A percentile compares a stretch with the other conserved stretches of the same genome.
Evolutionary conservation across 2,113 vertebrate genomes (phyloP).

Genomic region (Saguinus midas): DNA sequence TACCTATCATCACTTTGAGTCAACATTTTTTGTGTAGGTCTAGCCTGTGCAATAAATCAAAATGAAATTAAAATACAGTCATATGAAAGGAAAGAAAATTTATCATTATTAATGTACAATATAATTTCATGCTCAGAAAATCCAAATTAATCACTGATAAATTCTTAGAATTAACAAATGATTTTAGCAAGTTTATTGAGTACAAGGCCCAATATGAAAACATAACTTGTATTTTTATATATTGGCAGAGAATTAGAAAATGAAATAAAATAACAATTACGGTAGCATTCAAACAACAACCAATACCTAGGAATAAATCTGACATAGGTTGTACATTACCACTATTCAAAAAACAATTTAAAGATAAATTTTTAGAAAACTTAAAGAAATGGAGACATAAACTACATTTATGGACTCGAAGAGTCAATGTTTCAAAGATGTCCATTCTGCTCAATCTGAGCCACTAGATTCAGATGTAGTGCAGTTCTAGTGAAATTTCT

Average conservation of each 20-base stretch:
- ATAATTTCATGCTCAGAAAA: background rate
- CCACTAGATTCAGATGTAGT: background rate
- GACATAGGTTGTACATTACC: background rate
- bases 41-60: conserved; percentile 18
- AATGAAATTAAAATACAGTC: background rate
- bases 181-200: background rate
- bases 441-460: background rate
- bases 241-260: background rate
- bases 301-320: background rate
- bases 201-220: background rate
- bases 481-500: background rate
- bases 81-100: conserved; percentile 11
- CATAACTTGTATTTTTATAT: background rate
- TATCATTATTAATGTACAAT: background rate
- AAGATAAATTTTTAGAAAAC: background rate
- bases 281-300: background rate
- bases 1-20: background rate
- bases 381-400: background rate
- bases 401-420: background rate
- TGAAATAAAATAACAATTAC: background rate
- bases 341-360: background rate
- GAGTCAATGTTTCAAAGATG: background rate
- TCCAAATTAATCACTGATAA: background rate
- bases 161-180: background rate
- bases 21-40: background rate